Evolutionary conservation across 2,113 vertebrate species (phyloP).

Genomic region (Propithecus coquereli): DNA sequence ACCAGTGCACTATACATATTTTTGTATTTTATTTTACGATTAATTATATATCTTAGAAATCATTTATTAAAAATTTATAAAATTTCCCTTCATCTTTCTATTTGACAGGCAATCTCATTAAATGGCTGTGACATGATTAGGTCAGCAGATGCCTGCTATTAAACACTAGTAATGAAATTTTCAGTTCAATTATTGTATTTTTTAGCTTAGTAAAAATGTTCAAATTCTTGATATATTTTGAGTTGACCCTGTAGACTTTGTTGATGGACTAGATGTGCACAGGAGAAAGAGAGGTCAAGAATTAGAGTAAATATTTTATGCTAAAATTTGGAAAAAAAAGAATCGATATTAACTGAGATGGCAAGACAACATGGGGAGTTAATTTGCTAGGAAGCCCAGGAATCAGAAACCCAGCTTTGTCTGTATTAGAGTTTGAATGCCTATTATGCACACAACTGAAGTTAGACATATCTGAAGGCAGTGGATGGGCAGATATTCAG

Average conservation of each 20-base stretch:
- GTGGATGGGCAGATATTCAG: background rate
- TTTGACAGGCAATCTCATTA: background rate
- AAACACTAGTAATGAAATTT: background rate
- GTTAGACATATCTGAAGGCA: background rate
- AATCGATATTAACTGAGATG: background rate
- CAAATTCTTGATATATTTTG: background rate
- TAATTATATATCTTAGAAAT: background rate
- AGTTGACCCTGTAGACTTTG: background rate
- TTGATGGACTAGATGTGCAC: background rate
- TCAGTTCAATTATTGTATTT: background rate
- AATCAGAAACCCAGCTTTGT: background rate
- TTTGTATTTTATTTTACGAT: background rate
- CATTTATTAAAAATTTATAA: background rate
- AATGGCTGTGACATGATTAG: background rate
- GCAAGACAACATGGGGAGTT: background rate
- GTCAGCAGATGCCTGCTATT: background rate
- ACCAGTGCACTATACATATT: background rate
- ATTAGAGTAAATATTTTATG: background rate
- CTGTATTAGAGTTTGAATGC: background rate
- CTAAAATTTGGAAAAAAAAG: background rate
- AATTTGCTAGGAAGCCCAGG: background rate
- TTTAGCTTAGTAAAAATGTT: background rate
- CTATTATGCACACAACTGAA: background rate
- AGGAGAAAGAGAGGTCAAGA: background rate
- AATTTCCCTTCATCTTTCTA: background rate